These are phyloP conservation scores for Hirtodrosophila duncani DNA, from an alignment of 2,888 invertebrate species.

Conservation along the genomic window DNA sequence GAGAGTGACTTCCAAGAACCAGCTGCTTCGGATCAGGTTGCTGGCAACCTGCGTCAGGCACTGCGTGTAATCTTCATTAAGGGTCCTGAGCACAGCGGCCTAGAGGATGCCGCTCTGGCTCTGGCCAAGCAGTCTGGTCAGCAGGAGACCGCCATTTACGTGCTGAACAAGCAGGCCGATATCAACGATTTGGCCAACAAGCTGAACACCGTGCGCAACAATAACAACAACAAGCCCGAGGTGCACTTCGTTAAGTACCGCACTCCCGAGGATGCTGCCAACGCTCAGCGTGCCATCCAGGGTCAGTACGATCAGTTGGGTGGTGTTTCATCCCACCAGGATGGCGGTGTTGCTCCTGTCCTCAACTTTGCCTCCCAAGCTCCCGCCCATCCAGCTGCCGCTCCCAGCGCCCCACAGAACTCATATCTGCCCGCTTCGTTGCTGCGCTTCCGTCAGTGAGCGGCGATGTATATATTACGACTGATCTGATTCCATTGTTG, in stretches of 20 bases:
- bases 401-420: conserved; percentile 35
- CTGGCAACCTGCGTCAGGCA: conserved; percentile 50
- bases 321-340: conserved; percentile 51
- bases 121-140: conserved; percentile 67
- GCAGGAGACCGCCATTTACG: conserved; percentile 74
- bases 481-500: conserved; percentile 28
- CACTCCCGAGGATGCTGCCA: conserved; percentile 71
- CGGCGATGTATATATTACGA: neutral
- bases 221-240: conserved; percentile 66
- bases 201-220: conserved; percentile 56
- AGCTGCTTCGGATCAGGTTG: conserved; percentile 43
- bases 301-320: conserved; percentile 69
- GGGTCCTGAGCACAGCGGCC: conserved; percentile 73
- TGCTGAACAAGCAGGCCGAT: conserved; percentile 73
- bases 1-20: conserved; percentile 67
- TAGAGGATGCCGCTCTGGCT: conserved; percentile 67
- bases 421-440: conserved; percentile 64
- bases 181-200: conserved; percentile 62
- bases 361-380: conserved; percentile 67
- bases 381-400: conserved; percentile 29
- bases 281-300: conserved; percentile 74
- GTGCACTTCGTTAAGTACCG: conserved; percentile 76
- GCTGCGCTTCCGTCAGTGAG: conserved; percentile 54
- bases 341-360: conserved; percentile 72
- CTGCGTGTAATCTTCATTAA: conserved; percentile 77